Base-by-base conservation (phyloP, 2,113 vertebrate species). In the Sapajus apella region DNA sequence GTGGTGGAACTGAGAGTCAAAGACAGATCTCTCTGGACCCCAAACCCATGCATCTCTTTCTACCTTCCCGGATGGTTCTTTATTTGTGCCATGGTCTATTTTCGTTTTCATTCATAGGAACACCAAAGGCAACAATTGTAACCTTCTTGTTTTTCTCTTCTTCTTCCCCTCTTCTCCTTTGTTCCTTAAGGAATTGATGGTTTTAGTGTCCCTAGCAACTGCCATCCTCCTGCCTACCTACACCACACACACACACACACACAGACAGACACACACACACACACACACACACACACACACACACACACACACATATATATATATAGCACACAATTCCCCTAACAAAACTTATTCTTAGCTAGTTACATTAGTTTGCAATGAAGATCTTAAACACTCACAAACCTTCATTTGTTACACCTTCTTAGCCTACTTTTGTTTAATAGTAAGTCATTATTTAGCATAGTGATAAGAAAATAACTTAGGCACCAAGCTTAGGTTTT, bases 271-370 rank as follows among this genome's bases (percentile, higher is more conserved):
- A 23, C 40, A 61, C 4, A 55, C 13, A 79, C 25, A 27, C 10
- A 93, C 25, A 76, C 27, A 84, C 8, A 90, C 58, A 23, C 37
- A 61, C 4, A 52, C 13, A 79, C 23, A 25, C 9, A 93, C 8
- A 90, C 58, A 23, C 37, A 61, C 4, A 52, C 13, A 79, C 23
- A 25, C 9, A 93, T n/a, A n/a, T n/a, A n/a, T 90, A 73, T 64
- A 80, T 27, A 87, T 6, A 90, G 18, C 35, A 61, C 6, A 55
- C 17, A 83, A 35, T 76, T 50, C 23, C 13, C n/a, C 25, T n/a
- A n/a, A 93, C 27, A 93, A 93, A 88, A 95, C 89, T 23, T 68
- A 56, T 37, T 92, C 77, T 96, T 35, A 91, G 12, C 7, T 94
- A 10, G 2, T 95, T 66, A 84, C 11, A 66, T 93, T 52, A 76